Evolutionary conservation across 2,888 invertebrate genomes (phyloP), one percentile per base, ranked within the genome.

Genomic region (Synanthedon vespiformis): DNA sequence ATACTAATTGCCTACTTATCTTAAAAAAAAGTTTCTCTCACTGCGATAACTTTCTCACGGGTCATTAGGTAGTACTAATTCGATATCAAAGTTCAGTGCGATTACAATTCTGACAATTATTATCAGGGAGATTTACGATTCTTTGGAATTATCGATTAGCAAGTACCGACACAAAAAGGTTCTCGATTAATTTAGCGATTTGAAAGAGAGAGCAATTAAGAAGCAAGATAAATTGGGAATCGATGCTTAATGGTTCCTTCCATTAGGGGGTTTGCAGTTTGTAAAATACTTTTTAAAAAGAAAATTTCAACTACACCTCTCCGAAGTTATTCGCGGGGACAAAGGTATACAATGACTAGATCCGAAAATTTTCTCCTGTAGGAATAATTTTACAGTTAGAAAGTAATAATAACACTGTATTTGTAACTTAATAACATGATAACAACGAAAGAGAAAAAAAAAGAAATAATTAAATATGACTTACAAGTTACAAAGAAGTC

Each of bases 161-260:
- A 10, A 34, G 44, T 44, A 44, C 14, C 44, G n/a, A 50, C 12
- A 34, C 18, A 50, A 50, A 50, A 50, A 40, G 50, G 50, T 50
- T 50, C 50, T 6, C 22, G 50, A 51, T 53, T 55, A 52, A 54
- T 54, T 52, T 40, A 48, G 41, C 72, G 73, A 73, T 77, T 76
- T 67, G 61, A 65, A 76, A 73, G 70, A 73, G 76, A 73, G 77
- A 77, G 79, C 80, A 82, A 81, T 81, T 76, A 74, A 75, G 72
- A 76, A 76, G 74, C 72, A 78, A 80, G 76, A 84, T 80, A 82
- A 83, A 85, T 85, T 83, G 79, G 74, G 70, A 77, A 80, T 82
- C 84, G 77, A 85, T 82, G 77, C 72, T 74, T 86, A 86, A 86
- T 84, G 84, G 81, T 65, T 74, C 64, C 67, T 63, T 71, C 85